Percentiles rank a stretch among this genome's conserved stretches.
These are phyloP conservation scores for Lateolabrax maculatus DNA, from an alignment of 2,797 vertebrate genomes.

Conservation along the genomic window DNA sequence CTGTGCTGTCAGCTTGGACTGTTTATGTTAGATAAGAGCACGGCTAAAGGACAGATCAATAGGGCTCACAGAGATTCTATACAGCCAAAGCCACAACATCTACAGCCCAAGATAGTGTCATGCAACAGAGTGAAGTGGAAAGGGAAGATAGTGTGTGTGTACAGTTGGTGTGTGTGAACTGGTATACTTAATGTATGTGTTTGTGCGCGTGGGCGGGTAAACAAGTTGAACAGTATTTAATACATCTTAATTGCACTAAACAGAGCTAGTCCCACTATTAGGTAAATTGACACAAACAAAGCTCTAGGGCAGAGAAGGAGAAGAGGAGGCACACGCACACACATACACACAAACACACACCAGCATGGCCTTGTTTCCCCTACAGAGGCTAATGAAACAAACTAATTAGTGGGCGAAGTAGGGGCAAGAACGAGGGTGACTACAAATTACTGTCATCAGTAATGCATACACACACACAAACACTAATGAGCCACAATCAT, in stretches of 20 bases:
- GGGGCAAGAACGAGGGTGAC: slow-evolving; percentile 47
- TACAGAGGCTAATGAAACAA: slow-evolving; percentile 69
- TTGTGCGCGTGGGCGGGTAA: slow-evolving; percentile 4
- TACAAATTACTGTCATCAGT: slow-evolving; percentile 62
- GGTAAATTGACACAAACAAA: slow-evolving; percentile 51
- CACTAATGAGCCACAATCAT: slow-evolving; percentile 7
- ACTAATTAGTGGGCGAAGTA: slow-evolving; percentile 65
- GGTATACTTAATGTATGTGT: not conserved
- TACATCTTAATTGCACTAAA: slow-evolving; percentile 61
- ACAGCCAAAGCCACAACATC: slow-evolving; percentile 24
- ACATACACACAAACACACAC: slow-evolving; percentile 28
- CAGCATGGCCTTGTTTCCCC: slow-evolving; percentile 42
- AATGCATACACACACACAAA: slow-evolving; percentile 32
- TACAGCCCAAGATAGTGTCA: slow-evolving; percentile 31
- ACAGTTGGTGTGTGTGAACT: not conserved
- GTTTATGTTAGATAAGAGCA: slow-evolving; percentile 57
- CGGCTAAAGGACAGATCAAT: slow-evolving; percentile 57
- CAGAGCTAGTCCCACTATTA: slow-evolving; percentile 30
- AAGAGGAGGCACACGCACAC: slow-evolving; percentile 33
- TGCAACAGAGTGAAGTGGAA: slow-evolving; percentile 14
- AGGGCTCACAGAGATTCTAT: slow-evolving; percentile 24
- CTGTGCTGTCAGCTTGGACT: slow-evolving; percentile 48
- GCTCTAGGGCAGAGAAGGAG: slow-evolving; percentile 37
- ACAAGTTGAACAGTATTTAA: slow-evolving; percentile 54
- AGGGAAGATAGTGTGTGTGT: not conserved